Conservation (phyloP, 2,797 vertebrate genomes). For the Synaphobranchus kaupii region DNA sequence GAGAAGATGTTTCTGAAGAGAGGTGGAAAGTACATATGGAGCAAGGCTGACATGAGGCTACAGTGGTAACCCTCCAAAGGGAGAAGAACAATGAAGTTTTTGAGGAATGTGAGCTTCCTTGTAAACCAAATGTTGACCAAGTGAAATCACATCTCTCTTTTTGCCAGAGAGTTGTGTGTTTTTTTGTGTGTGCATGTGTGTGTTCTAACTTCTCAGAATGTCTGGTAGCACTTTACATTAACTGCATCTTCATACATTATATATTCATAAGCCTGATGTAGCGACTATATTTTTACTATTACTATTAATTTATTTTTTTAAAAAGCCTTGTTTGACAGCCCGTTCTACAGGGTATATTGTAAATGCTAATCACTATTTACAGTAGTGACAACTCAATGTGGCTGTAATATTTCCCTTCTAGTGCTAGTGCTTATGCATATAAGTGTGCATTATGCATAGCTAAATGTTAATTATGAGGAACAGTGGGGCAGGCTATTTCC, state of each 20-base stretch:
- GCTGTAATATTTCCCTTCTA: too few relatives aligned
- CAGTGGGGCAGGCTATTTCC: too few relatives aligned
- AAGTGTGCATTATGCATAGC: too few relatives aligned
- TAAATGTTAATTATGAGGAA: too few relatives aligned
- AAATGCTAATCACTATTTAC: not conserved
- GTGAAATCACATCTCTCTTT: not conserved
- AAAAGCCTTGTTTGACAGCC: not conserved
- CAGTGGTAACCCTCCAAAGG: slow-evolving; percentile 81
- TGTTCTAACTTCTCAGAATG: not conserved
- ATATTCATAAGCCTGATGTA: not conserved
- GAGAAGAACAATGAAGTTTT: not conserved
- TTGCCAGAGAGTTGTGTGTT: not conserved
- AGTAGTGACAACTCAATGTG: too few relatives aligned
- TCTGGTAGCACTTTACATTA: not conserved
- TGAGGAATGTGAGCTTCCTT: not conserved
- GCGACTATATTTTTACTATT: not conserved
- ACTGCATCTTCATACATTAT: not conserved
- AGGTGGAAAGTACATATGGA: slow-evolving; percentile 92
- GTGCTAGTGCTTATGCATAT: not conserved
- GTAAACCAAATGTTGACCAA: not conserved
- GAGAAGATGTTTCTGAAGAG: slow-evolving; percentile 89
- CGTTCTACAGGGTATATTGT: not conserved
- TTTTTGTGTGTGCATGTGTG: not conserved
- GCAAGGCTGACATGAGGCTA: slow-evolving; percentile 89
- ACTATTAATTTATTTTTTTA: too few relatives aligned